A percentile compares a stretch with the other conserved stretches of the same genome.
Evolutionary conservation across 2,113 vertebrate genomes (phyloP).

Genomic region (Indicator maculatus): DNA sequence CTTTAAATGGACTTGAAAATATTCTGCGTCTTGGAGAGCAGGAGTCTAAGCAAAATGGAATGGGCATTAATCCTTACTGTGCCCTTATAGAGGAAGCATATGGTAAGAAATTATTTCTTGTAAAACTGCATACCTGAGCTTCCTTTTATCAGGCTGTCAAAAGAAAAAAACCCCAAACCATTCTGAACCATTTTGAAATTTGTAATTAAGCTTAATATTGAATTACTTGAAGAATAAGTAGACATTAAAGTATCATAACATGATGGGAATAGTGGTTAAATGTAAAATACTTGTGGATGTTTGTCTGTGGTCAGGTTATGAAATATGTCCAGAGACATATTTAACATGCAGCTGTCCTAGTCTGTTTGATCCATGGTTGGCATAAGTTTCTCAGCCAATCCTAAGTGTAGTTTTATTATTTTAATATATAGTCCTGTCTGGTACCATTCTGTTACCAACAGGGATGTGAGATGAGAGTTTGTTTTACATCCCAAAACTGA

Average conservation of each 20-base stretch:
- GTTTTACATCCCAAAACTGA: not conserved
- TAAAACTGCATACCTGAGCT: not conserved
- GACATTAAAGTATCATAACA: not conserved
- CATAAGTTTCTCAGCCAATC: not conserved
- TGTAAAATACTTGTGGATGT: not conserved
- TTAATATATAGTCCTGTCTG: not conserved
- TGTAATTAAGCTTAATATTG: not conserved
- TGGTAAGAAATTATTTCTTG: conserved; percentile 71
- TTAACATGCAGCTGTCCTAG: not conserved
- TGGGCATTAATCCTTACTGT: conserved; percentile 88
- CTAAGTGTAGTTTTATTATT: not conserved
- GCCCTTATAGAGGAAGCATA: conserved; percentile 90
- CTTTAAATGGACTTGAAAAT: conserved; percentile 91
- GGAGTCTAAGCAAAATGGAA: conserved; percentile 87
- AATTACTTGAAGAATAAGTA: not conserved
- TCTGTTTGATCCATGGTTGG: not conserved
- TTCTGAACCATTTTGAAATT: not conserved
- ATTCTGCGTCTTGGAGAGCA: conserved; percentile 90
- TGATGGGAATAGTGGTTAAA: not conserved
- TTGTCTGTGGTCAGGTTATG: not conserved
- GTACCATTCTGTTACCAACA: not conserved
- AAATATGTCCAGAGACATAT: not conserved
- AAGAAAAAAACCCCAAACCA: not conserved
- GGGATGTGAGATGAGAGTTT: not conserved
- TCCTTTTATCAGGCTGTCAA: not conserved